Conservation (phyloP, 2,113 vertebrate genomes). For the Meles meles region DNA sequence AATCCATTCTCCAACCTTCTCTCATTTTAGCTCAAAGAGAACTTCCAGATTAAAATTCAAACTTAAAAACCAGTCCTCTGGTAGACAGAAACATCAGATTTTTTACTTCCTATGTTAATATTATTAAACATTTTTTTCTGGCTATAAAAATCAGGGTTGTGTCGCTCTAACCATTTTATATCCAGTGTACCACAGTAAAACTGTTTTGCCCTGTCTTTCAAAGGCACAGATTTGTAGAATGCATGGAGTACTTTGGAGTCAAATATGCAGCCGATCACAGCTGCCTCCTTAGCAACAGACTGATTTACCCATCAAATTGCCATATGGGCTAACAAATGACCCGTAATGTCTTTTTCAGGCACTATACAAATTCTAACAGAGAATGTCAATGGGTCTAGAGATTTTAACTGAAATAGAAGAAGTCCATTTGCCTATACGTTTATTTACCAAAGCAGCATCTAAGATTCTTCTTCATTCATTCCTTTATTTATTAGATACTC, state of each 20-base stretch:
- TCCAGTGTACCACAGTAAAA: not conserved
- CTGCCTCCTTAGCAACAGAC: not conserved
- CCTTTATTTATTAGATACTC: not conserved
- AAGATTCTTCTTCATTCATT: not conserved
- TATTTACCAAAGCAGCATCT: not conserved
- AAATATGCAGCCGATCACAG: not conserved
- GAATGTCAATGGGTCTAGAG: not conserved
- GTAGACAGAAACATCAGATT: not conserved
- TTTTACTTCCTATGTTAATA: not conserved
- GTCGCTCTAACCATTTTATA: not conserved
- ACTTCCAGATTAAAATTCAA: not conserved
- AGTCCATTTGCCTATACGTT: not conserved
- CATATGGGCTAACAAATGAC: not conserved
- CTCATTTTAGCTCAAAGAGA: not conserved
- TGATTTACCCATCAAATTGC: not conserved
- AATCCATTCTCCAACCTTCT: not conserved
- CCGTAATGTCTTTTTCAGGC: not conserved
- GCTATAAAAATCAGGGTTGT: not conserved
- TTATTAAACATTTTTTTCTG: not conserved
- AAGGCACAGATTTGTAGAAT: not conserved
- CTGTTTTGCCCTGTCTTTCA: not conserved
- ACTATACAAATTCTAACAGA: not conserved
- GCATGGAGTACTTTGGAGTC: not conserved
- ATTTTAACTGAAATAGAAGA: not conserved
- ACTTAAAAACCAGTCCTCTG: not conserved